A percentile compares a stretch with the other conserved stretches of the same genome.
Conservation (phyloP, 2,113 vertebrate genomes). For the Vulpes vulpes region DNA sequence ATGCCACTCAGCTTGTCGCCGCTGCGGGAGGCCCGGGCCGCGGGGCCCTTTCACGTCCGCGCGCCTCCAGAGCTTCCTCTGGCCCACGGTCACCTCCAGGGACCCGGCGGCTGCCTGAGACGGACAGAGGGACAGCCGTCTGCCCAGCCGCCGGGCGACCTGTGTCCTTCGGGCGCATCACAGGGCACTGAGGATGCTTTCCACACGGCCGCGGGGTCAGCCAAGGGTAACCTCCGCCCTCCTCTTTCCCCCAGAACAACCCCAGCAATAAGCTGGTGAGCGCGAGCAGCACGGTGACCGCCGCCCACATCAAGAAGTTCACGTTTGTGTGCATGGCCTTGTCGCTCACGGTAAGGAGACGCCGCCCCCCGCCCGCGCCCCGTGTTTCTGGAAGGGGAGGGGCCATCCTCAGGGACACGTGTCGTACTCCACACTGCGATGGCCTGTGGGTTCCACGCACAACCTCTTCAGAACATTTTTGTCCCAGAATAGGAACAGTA, state of each 20-base stretch:
- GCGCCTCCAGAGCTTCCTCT: neutral
- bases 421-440: too few relatives aligned
- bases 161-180: neutral
- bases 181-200: neutral
- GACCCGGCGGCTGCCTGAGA: neutral
- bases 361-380: too few relatives aligned
- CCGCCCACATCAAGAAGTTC: constrained; percentile 96
- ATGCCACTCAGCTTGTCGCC: neutral
- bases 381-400: neutral
- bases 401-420: neutral
- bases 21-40: too few relatives aligned
- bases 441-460: too few relatives aligned
- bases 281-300: constrained; percentile 89
- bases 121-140: neutral
- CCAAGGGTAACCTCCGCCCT: constrained; percentile 46
- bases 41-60: too few relatives aligned
- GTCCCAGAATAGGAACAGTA: neutral
- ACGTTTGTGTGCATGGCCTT: constrained; percentile 95
- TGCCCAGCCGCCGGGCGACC: neutral
- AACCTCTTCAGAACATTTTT: neutral
- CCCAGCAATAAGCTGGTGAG: constrained; percentile 95
- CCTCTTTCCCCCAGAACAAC: constrained; percentile 91
- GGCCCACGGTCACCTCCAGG: neutral
- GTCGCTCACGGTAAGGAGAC: constrained; percentile 94
- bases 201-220: neutral